These are phyloP conservation scores for Carapus acus DNA, from an alignment of 2,797 vertebrate genomes.

Conservation along the genomic window DNA sequence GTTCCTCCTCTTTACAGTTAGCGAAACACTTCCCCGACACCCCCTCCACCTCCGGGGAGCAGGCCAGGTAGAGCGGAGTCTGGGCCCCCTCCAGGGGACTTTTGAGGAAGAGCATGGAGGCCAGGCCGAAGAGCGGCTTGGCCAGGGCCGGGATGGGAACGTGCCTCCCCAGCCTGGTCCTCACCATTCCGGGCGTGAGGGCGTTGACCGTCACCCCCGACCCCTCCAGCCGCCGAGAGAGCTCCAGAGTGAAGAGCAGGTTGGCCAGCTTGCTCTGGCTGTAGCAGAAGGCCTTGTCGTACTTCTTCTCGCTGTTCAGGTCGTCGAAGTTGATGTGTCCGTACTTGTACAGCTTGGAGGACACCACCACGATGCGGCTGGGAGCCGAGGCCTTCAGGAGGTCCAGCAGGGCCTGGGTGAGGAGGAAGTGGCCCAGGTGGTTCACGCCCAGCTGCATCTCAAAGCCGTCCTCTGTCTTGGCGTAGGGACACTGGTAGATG, in stretches of 20 bases:
- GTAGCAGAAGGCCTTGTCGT: conserved; percentile 86
- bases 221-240: conserved; percentile 79
- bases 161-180: conserved; percentile 85
- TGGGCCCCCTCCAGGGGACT: conserved; percentile 87
- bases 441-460: conserved; percentile 95
- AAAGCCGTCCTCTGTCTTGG: conserved; percentile 88
- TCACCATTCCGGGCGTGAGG: conserved; percentile 87
- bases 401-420: conserved; percentile 85
- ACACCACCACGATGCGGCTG: conserved; percentile 86
- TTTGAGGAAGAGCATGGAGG: conserved; percentile 87
- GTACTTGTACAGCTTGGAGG: conserved; percentile 93
- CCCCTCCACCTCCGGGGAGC: conserved; percentile 81
- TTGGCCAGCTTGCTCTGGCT: conserved; percentile 94
- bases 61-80: conserved; percentile 84
- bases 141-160: conserved; percentile 82
- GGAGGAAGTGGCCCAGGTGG: conserved; percentile 93
- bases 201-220: conserved; percentile 84
- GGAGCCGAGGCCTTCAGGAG: conserved; percentile 84
- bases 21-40: conserved; percentile 89
- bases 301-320: conserved; percentile 83
- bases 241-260: conserved; percentile 83
- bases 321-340: conserved; percentile 91
- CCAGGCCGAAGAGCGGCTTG: conserved; percentile 82
- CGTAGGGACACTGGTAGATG: conserved; percentile 91
- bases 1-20: conserved; percentile 83